Conservation (phyloP, 1,140 invertebrate species). For the Aphelenchoides fujianensis region DNA sequence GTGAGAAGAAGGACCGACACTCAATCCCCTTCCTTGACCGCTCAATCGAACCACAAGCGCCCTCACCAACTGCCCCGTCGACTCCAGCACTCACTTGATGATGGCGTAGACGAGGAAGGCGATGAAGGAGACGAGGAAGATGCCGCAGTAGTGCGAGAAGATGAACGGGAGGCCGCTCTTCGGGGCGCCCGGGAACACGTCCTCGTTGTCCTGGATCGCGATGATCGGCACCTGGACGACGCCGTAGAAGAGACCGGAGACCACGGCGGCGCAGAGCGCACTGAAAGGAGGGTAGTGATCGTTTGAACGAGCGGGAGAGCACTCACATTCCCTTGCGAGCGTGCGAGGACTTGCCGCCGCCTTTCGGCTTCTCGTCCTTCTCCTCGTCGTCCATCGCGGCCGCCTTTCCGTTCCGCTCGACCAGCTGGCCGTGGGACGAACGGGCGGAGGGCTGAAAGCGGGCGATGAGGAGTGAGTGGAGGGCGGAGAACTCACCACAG, state of each 20-base stretch:
- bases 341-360: not conserved
- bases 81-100: not conserved
- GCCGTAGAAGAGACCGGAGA: not conserved
- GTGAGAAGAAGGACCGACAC: too few species aligned
- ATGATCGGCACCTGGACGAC: not conserved
- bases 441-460: not conserved
- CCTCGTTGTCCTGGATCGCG: constrained; percentile 40
- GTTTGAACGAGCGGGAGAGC: not conserved
- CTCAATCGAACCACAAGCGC: too few species aligned
- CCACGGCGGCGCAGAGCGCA: not conserved
- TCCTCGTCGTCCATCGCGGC: too few species aligned
- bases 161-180: constrained; percentile 33
- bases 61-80: too few species aligned
- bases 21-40: too few species aligned
- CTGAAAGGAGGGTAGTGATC: not conserved
- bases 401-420: too few species aligned
- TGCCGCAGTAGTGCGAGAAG: constrained; percentile 44
- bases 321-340: too few species aligned
- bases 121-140: constrained; percentile 35
- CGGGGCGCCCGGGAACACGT: constrained; percentile 22
- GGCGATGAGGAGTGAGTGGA: not conserved
- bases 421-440: not conserved
- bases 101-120: constrained; percentile 34
- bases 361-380: not conserved
- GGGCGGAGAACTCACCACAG: not conserved